These are phyloP conservation scores for Stegostoma tigrinum DNA, from an alignment of 2,113 vertebrate species.

Conservation along the genomic window DNA sequence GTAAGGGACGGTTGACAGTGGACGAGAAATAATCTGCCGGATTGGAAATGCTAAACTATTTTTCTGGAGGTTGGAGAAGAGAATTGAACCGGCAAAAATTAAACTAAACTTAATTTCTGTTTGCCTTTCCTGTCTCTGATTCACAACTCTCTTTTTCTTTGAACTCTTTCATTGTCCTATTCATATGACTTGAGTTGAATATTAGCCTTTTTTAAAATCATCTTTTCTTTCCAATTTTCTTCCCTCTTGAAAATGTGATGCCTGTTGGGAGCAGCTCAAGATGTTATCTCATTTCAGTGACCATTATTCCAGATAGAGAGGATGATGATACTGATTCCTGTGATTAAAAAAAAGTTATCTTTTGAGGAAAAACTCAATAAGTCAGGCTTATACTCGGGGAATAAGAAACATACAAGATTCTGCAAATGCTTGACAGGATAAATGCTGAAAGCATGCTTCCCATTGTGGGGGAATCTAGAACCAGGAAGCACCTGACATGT, in stretches of 20 bases:
- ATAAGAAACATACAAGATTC: not conserved
- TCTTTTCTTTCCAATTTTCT: not conserved
- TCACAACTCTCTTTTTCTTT: not conserved
- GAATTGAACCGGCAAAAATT: not conserved
- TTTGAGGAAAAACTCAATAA: not conserved
- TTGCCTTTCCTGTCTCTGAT: not conserved
- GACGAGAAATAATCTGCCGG: not conserved
- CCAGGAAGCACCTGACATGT: not conserved
- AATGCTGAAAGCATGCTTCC: not conserved
- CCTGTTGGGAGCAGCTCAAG: not conserved
- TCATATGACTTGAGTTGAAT: not conserved
- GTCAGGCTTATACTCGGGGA: not conserved
- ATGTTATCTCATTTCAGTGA: not conserved
- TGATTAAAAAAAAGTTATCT: not conserved
- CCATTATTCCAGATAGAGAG: not conserved
- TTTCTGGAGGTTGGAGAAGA: not conserved
- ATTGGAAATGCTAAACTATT: not conserved
- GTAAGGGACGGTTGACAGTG: not conserved
- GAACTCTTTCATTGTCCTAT: not conserved
- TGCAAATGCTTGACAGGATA: not conserved
- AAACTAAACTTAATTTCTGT: not conserved
- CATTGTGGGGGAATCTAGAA: not conserved
- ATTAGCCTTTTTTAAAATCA: not conserved
- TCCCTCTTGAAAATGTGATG: not conserved
- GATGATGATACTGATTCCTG: not conserved